Evolutionary conservation across 2,113 vertebrate species (phyloP).

Genomic region (Tamias sibiricus): DNA sequence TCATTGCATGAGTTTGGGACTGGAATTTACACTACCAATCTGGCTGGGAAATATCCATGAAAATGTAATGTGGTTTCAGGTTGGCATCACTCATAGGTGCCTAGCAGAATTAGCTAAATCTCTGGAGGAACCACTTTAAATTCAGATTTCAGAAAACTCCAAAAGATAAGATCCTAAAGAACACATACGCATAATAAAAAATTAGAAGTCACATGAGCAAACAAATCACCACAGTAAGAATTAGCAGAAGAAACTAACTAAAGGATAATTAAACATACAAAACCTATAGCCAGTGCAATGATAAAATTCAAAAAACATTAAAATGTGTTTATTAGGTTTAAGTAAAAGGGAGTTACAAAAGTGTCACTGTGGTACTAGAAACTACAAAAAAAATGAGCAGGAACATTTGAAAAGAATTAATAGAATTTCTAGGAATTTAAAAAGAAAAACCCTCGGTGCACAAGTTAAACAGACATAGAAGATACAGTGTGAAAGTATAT

Average conservation of each 20-base stretch:
- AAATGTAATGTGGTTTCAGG: slow-evolving; percentile 15
- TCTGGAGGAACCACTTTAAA: slow-evolving; percentile 3
- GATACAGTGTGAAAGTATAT: background rate
- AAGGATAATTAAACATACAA: background rate
- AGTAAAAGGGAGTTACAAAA: background rate
- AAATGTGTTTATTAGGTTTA: background rate
- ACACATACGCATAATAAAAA: background rate
- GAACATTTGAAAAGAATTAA: background rate
- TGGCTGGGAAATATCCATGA: slow-evolving; percentile 15
- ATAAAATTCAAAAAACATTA: background rate
- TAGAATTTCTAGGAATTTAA: slow-evolving; percentile 32
- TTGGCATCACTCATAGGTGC: background rate
- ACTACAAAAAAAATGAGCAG: background rate
- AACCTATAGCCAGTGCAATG: background rate
- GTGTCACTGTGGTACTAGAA: background rate
- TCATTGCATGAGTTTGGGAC: slow-evolving; percentile 6
- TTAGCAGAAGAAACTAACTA: background rate
- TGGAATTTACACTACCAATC: background rate
- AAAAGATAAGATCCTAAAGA: background rate
- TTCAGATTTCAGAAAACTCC: background rate
- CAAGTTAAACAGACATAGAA: background rate
- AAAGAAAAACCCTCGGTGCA: background rate
- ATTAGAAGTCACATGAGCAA: background rate
- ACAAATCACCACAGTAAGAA: background rate
- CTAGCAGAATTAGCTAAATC: slow-evolving; percentile 2